Evolutionary conservation across 1,140 invertebrate species (phyloP).

Genomic region (Vollenhovia emeryi): DNA sequence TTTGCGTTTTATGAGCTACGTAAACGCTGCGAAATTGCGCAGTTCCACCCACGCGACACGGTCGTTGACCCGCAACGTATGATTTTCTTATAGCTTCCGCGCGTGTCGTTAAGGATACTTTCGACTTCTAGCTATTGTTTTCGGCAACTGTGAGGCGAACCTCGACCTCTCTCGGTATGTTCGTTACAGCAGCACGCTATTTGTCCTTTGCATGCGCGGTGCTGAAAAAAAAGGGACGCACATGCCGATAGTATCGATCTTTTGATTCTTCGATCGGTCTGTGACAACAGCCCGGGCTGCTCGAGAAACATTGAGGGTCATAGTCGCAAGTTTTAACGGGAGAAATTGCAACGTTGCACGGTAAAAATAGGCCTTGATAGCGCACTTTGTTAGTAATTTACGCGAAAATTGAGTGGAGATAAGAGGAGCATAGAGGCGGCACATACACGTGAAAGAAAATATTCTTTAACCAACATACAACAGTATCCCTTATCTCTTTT

Average conservation of each 20-base stretch:
- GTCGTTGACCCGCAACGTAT: conserved; percentile 70
- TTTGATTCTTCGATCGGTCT: conserved; percentile 7
- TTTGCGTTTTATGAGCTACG: conserved; percentile 55
- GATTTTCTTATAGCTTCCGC: conserved; percentile 67
- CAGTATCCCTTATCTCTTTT: background rate
- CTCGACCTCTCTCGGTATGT: conserved; percentile 38
- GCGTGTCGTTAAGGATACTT: conserved; percentile 62
- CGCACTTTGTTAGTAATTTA: conserved; percentile 16
- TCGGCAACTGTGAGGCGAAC: conserved; percentile 10
- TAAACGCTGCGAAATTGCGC: conserved; percentile 66
- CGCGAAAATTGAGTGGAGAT: background rate
- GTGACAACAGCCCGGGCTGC: background rate
- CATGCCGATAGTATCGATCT: conserved; percentile 18
- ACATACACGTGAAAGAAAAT: background rate
- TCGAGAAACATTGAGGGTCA: background rate
- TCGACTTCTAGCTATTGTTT: conserved; percentile 44
- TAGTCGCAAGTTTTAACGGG: background rate
- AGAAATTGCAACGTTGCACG: conserved; percentile 25
- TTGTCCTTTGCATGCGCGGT: conserved; percentile 36
- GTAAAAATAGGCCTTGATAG: background rate
- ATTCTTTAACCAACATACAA: background rate
- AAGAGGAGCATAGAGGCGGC: background rate
- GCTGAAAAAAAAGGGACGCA: background rate
- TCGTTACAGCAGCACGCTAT: conserved; percentile 27
- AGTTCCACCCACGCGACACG: conserved; percentile 69